Evolutionary conservation across 1,140 invertebrate species (phyloP), one percentile per base, ranked within the genome.

Genomic region (Ceratosolen fusciceps): DNA sequence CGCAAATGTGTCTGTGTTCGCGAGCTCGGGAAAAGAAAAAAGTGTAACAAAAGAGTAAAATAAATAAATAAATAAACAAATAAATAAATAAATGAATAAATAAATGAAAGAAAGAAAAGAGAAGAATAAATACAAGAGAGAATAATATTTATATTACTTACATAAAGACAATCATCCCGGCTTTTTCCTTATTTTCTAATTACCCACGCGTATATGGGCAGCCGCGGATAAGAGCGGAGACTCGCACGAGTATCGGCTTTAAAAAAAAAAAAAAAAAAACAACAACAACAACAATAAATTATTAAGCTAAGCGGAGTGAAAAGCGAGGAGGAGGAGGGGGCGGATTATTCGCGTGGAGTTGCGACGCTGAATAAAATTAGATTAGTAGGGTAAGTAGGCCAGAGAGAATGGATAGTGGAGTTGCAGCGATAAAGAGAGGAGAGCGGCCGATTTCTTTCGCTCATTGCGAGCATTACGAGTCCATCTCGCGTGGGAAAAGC

Each of bases 71-170:
- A 9, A 47, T 47, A 16, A 47, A 47, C 16, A 47, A 16, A 47
- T 9, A 47, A 47, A 47, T 7, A 47, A 47, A 29, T 29, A 31
- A 31, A 19, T 3, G 8, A 60, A 31, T 14, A 31, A 60, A 9
- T 9, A 24, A 54, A n/a, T 52, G 26, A 31, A 26, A 72, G 70
- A 72, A 65, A 8, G 26, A 52, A 16, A 2, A n/a, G n/a, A n/a
- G n/a, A n/a, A n/a, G n/a, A n/a, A n/a, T n/a, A n/a, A n/a, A n/a
- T n/a, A n/a, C n/a, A n/a, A n/a, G n/a, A 4, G 19, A n/a, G 19
- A 37, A 65, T 65, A 65, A 65, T 65, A 65, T 65, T 65, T 65
- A n/a, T 65, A 65, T 37, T 65, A 65, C 60, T 9, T 19, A 34
- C 14, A 31, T 37, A 1, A 37, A 4, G 31, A 52, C 12, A 58